Base-by-base conservation (phyloP, 2,113 vertebrate genomes). In the Rhipidura dahli region DNA sequence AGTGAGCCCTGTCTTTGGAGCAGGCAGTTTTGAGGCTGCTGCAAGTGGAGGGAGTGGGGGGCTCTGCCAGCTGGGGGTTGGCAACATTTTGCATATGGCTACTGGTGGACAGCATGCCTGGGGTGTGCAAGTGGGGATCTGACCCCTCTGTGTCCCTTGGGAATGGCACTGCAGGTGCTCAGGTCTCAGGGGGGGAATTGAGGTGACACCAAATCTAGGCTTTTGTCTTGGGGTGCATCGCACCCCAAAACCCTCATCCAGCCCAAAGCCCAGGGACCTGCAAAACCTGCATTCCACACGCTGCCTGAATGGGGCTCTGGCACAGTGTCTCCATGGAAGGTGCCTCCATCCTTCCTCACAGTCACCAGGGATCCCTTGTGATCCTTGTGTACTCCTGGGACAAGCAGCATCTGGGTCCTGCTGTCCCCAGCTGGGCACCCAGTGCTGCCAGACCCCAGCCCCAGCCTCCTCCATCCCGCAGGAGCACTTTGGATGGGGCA, bases 41-140 rank as follows among this genome's bases (percentile, higher is more conserved):
- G 5, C 5, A 12, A 47, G 23, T 10, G 9, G 30, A 37, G 37
- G 13, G 35, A 17, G 4, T 15, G 7, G 28, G 14, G 19, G 53
- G 24, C 49, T 80, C 63, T 68, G 33, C 57, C 30, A 77, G 35
- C 57, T 14, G 5, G 37, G 23, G 17, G 11, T 61, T 3, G 1
- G 44, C 30, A 17, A 10, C 1, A 1, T 39, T 63, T 45, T 59
- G 21, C 9, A 37, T 17, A 6, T 39, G n/a, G 72, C 35, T 77
- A 16, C 15, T 65, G 27, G 24, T 77, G 37, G 31, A 19, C 21
- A 51, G n/a, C 68, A 63, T 7, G 13, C 21, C 50, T 3, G 1
- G 30, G 28, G 17, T 31, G 15, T 63, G 26, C 0, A 0, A 73
- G 11, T 16, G 27, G 16, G 24, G 15, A 7, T 44, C n/a, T 76